Base-by-base conservation (phyloP, 1,140 invertebrate species). In the Phthorimaea operculella region DNA sequence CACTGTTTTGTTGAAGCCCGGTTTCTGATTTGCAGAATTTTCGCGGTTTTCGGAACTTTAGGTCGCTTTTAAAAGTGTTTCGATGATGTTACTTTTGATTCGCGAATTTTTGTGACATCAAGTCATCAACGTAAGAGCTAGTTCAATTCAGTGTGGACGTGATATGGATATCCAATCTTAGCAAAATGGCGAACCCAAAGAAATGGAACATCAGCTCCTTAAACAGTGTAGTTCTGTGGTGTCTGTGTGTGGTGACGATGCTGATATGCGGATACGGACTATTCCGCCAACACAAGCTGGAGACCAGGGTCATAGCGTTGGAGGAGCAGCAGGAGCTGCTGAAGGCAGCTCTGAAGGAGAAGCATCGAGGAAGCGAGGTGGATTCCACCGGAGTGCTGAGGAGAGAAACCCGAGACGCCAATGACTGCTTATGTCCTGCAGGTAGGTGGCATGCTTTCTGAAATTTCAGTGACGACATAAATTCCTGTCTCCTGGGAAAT, bases 391-490 rank as follows among this genome's bases (percentile, higher is more conserved):
- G 10, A 21, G 17, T 33, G 49, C 54, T 70, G 49, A 66, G 64
- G 51, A 63, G 76, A 16, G 63, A 72, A 12, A 68, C 64, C 44
- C 72, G 74, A 51, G 81, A 82, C 64, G 72, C 68, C 0, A 63
- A 65, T 18, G 81, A 82, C 52, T 84, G 79, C 66, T 64, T 70
- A 12, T 83, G 80, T 67, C 80, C 80, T 54, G 62, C 77, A 83
- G 80, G 80, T 82, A 64, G 70, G 72, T 63, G 33, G n/a, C 28
- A 34, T 10, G 33, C 5, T 51, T 49, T 28, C 21, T 16, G 45
- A 36, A 34, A 36, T 21, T 45, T 36, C 15, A 18, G 49, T 48
- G 21, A 28, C 2, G 6, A 28, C 21, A 28, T 4, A 28, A 28
- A 28, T 28, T 28, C 21, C 21, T 28, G 21, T 28, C 2, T 28